These are phyloP conservation scores for Kryphioiulus occultus DNA, from an alignment of 2,888 invertebrate species.

Conservation along the genomic window DNA sequence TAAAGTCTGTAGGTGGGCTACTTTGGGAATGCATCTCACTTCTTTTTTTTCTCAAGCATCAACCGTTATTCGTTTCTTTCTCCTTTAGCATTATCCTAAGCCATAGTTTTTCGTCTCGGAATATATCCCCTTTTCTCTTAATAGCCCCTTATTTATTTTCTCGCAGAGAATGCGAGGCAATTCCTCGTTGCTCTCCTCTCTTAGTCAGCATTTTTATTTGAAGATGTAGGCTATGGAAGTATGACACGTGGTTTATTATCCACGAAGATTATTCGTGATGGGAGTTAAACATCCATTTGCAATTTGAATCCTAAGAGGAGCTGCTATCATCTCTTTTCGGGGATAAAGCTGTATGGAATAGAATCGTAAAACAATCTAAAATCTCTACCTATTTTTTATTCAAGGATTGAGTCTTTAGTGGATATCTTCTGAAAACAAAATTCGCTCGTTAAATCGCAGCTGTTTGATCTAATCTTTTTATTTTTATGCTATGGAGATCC, in stretches of 20 bases:
- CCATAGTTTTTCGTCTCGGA: not conserved
- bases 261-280: conserved; percentile 35
- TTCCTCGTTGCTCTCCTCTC: not conserved
- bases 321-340: conserved; percentile 31
- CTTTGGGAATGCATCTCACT: not conserved
- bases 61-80: not conserved
- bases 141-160: conserved; percentile 35
- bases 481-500: conserved; percentile 35
- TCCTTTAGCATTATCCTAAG: not conserved
- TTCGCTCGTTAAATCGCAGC: conserved; percentile 35
- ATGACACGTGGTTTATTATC: conserved; percentile 31
- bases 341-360: conserved; percentile 26
- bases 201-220: conserved; percentile 20
- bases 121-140: conserved; percentile 30
- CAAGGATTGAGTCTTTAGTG: conserved; percentile 25
- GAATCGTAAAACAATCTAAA: conserved; percentile 25
- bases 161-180: not conserved
- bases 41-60: not conserved
- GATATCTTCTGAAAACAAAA: conserved; percentile 25
- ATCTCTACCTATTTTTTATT: conserved; percentile 20
- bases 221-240: conserved; percentile 22
- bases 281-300: conserved; percentile 35
- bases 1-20: conserved; percentile 3
- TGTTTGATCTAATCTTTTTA: conserved; percentile 30
- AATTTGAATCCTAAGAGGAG: conserved; percentile 35